phyloP scores from a whole-genome alignment of 2,888 invertebrate species.

The Andrena dorsata region DNA sequence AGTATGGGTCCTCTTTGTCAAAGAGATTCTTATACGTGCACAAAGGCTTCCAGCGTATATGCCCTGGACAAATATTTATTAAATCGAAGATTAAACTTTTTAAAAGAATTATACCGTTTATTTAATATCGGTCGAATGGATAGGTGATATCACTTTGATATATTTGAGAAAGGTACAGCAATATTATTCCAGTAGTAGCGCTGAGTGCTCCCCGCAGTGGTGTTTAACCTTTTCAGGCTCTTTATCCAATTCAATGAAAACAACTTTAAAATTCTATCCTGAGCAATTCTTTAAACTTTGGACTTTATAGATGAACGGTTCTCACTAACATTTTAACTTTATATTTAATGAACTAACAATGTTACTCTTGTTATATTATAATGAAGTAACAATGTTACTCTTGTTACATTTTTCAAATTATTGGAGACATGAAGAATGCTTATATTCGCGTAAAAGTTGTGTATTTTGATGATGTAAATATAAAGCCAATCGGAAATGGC shows the following conservation, averaged over 20 bases:
- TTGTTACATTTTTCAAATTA: too few species aligned
- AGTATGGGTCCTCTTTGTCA: constrained; percentile 45
- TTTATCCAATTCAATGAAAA: background rate
- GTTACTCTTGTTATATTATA: too few species aligned
- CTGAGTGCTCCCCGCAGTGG: background rate
- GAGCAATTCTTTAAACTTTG: background rate
- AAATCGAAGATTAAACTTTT: background rate
- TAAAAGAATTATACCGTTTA: background rate
- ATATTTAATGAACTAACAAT: too few species aligned
- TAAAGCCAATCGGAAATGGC: background rate
- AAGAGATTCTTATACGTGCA: background rate
- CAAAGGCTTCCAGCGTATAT: background rate
- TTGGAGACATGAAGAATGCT: too few species aligned
- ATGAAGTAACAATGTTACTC: too few species aligned
- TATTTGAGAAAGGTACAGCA: background rate
- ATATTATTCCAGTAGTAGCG: background rate
- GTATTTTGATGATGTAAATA: background rate
- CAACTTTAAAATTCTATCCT: background rate
- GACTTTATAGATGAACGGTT: background rate
- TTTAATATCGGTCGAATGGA: background rate
- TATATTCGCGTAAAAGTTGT: background rate
- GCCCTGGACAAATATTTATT: background rate
- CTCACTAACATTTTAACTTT: background rate
- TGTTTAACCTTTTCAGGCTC: background rate
- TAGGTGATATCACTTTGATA: background rate